Base-by-base conservation (phyloP, 2,113 vertebrate species). In the Casuarius casuarius region DNA sequence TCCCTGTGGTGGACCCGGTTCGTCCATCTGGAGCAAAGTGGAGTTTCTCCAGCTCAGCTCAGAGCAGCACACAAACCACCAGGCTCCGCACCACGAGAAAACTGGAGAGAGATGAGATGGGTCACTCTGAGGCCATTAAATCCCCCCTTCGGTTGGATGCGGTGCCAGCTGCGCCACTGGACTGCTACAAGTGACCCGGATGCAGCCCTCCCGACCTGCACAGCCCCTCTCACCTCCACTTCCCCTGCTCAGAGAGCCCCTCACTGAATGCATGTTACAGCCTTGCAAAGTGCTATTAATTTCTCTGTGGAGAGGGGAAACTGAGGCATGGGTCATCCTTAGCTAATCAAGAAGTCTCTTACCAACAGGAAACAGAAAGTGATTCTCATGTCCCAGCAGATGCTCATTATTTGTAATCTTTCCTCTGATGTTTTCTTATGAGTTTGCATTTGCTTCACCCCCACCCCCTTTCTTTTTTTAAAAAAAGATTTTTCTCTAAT, bases 401-500 rank as follows among this genome's bases (percentile, higher is more conserved):
- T 72, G 31, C 38, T 40, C 56, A 3, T 78, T 80, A 54, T 26
- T 77, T 23, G 51, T 71, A n/a, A 17, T 17, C 14, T 5, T n/a
- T 28, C n/a, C 40, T 74, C 51, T 67, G 56, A 63, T 75, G 13
- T 8, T 84, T 71, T 59, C 83, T 87, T 68, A 62, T 0, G 12
- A 75, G 38, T 63, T 93, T 78, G n/a, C 73, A 78, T 94, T 77
- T 61, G 19, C 33, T 58, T 33, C 31, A 58, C 29, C 9, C 19
- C 22, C 16, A 63, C 21, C 61, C 28, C 40, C 38, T 63, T 29
- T 58, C 38, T 68, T 31, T 90, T 90, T 90, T 65, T 42, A 4
- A 42, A 46, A 46, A 58, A 91, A 95, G 35, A 38, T 44, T 65
- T 84, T 87, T 61, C n/a, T 89, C 38, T 78, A 89, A 68, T 87